A percentile compares a stretch with the other conserved stretches of the same genome.
Conservation (phyloP, 2,113 vertebrate genomes). For the Mobula birostris region DNA sequence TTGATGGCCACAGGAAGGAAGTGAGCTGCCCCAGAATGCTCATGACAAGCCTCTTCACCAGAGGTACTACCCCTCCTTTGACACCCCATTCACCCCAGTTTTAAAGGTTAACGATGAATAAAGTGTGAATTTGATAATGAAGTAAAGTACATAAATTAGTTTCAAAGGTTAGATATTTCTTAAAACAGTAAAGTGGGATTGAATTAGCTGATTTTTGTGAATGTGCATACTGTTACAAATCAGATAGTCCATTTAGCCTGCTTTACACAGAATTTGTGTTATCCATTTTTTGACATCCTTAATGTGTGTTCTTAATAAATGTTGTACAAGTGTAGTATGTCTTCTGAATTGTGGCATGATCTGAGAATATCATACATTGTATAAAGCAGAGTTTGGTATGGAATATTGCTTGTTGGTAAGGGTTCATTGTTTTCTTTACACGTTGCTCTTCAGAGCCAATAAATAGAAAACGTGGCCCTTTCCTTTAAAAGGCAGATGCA, state of each 20-base stretch:
- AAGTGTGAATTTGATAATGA: not conserved
- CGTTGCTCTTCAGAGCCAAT: not conserved
- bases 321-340: not conserved
- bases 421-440: not conserved
- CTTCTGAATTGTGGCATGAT: not conserved
- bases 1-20: no score
- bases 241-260: not conserved
- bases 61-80: no score
- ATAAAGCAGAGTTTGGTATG: not conserved
- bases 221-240: not conserved
- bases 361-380: not conserved
- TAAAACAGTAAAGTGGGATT: not conserved
- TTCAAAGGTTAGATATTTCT: not conserved
- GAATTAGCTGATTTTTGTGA: not conserved
- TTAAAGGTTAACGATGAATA: not conserved
- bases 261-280: not conserved
- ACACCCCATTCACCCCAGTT: no score
- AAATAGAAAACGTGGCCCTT: not conserved
- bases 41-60: no score
- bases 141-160: not conserved
- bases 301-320: not conserved
- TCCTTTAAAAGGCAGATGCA: not conserved
- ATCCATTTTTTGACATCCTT: not conserved
- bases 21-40: no score
- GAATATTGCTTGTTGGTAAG: not conserved